Evolutionary conservation across 2,113 vertebrate species (phyloP).

Genomic region (Nymphicus hollandicus): DNA sequence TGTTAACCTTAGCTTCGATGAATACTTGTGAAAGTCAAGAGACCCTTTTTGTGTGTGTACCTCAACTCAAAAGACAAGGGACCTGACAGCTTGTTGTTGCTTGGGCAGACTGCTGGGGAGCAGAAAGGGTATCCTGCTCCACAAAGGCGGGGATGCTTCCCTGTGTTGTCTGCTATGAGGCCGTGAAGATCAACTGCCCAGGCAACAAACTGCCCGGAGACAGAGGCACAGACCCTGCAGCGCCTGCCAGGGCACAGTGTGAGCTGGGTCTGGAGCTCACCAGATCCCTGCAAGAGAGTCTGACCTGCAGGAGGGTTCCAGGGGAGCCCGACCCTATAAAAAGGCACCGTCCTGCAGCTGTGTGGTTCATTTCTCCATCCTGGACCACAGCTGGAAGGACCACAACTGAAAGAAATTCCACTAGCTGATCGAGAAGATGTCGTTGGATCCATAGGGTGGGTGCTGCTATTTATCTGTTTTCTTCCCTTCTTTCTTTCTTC

Average conservation of each 20-base stretch:
- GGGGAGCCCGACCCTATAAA: background rate
- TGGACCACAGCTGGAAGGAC: background rate
- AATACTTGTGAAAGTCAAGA: background rate
- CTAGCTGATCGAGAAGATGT: background rate
- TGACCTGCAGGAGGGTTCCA: background rate
- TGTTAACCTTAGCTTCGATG: background rate
- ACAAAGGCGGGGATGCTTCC: background rate
- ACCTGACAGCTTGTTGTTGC: background rate
- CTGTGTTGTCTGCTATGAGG: background rate
- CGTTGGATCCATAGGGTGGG: background rate
- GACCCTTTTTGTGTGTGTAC: background rate
- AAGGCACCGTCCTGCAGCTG: background rate
- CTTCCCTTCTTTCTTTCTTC: background rate
- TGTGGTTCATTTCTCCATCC: background rate
- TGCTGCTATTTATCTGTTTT: background rate
- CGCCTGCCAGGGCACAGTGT: background rate
- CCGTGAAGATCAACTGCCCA: background rate
- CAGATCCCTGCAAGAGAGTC: background rate
- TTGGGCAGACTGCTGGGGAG: background rate
- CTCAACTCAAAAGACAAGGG: background rate
- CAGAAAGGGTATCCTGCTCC: background rate
- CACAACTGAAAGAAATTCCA: background rate
- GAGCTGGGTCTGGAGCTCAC: background rate
- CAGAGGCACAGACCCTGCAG: background rate
- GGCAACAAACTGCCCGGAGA: background rate